These are phyloP conservation scores for Agrotis clavis DNA, from an alignment of 2,888 invertebrate species.

Conservation along the genomic window DNA sequence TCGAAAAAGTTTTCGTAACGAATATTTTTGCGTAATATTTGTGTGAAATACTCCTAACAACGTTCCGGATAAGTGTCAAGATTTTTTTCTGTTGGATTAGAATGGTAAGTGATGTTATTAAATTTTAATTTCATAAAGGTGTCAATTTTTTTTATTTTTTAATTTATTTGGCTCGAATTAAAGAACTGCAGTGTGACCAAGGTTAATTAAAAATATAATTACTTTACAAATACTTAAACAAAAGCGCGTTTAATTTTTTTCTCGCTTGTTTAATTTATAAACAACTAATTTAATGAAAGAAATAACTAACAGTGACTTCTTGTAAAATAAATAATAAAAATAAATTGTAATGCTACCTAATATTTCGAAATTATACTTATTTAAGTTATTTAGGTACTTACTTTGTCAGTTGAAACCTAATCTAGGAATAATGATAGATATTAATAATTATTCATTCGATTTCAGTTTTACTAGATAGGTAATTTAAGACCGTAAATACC, in stretches of 20 bases:
- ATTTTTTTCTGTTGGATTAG: slow-evolving; percentile 11
- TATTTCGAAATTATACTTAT: too few species aligned
- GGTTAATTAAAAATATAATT: neutral
- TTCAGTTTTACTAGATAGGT: neutral
- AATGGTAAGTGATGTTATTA: slow-evolving; percentile 38
- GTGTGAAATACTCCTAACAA: slow-evolving; percentile 37
- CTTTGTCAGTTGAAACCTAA: neutral
- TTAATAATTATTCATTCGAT: neutral
- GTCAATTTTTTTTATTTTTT: neutral
- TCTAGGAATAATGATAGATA: neutral
- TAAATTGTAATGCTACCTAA: neutral
- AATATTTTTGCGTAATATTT: slow-evolving; percentile 22
- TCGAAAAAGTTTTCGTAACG: slow-evolving; percentile 44
- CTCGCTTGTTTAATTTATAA: too few species aligned
- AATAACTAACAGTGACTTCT: neutral
- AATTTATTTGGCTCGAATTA: neutral
- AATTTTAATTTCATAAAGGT: neutral
- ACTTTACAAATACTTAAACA: neutral
- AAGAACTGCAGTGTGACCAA: neutral
- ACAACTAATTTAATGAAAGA: neutral
- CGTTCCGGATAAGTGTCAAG: slow-evolving; percentile 33
- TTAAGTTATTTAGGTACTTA: too few species aligned
- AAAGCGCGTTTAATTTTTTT: neutral
- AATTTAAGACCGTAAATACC: neutral
- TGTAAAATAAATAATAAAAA: neutral